phyloP scores from a whole-genome alignment of 2,888 invertebrate genomes.

The Drosophila melanosoma region DNA sequence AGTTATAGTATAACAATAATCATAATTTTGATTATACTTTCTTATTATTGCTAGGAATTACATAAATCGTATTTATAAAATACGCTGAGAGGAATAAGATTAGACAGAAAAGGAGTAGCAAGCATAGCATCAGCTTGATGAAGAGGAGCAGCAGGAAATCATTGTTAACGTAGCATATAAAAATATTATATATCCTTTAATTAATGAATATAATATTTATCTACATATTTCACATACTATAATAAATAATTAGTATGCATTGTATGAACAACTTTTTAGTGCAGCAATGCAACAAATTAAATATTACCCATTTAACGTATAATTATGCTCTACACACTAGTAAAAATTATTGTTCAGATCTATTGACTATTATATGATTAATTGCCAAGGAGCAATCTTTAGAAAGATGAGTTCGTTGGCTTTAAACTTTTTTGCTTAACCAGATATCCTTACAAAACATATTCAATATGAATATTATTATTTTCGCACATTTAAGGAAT shows the following conservation, averaged over 20 bases:
- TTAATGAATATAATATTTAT: not conserved
- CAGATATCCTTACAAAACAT: accelerated
- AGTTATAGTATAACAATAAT: not conserved
- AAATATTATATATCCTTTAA: not conserved
- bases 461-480: not conserved
- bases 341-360: not conserved
- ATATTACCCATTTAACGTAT: not conserved
- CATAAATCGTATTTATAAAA: not conserved
- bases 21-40: not conserved
- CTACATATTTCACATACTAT: not conserved
- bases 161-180: no score
- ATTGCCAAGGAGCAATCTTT: not conserved
- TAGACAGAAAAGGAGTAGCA: not conserved
- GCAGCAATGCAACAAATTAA: not conserved
- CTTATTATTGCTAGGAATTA: not conserved
- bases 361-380: not conserved
- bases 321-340: not conserved
- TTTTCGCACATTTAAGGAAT: not conserved
- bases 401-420: not conserved
- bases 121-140: not conserved
- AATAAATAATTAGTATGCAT: not conserved
- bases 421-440: not conserved
- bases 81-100: not conserved
- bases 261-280: not conserved
- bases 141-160: not conserved